Evolutionary conservation across 2,888 invertebrate genomes (phyloP).

Genomic region (Stenchaetothrips biformis): DNA sequence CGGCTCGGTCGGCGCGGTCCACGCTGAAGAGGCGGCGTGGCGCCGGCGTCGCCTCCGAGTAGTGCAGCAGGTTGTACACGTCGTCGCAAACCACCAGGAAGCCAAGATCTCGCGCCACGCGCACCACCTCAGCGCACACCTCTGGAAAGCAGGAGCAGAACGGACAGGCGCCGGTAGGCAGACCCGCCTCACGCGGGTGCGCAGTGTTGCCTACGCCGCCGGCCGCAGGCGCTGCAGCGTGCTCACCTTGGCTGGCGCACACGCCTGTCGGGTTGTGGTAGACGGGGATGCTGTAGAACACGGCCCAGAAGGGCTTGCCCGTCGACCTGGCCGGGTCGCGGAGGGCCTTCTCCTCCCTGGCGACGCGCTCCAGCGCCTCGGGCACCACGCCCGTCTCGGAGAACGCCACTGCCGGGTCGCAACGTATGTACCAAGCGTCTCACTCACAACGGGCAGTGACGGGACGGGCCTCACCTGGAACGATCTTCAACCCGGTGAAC

Average conservation of each 20-base stretch:
- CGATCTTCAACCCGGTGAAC: slow-evolving; percentile 51
- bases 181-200: background rate
- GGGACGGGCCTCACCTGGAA: slow-evolving; percentile 45
- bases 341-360: slow-evolving; percentile 44
- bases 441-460: slow-evolving; percentile 19
- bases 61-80: slow-evolving; percentile 58
- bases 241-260: slow-evolving; percentile 39
- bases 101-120: slow-evolving; percentile 47
- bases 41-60: slow-evolving; percentile 47
- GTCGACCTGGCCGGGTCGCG: slow-evolving; percentile 35
- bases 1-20: slow-evolving; percentile 40
- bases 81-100: slow-evolving; percentile 56
- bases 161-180: background rate
- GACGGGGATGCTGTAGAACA: slow-evolving; percentile 55
- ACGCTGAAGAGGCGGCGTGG: slow-evolving; percentile 55
- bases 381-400: slow-evolving; percentile 52
- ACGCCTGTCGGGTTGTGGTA: slow-evolving; percentile 59
- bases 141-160: slow-evolving; percentile 39
- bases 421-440: slow-evolving; percentile 26
- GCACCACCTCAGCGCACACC: slow-evolving; percentile 46
- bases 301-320: slow-evolving; percentile 52
- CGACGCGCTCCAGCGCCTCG: slow-evolving; percentile 47
- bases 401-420: slow-evolving; percentile 48
- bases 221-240: background rate
- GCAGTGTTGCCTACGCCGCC: background rate